Evolutionary conservation across 2,888 invertebrate genomes (phyloP), one percentile per base, ranked within the genome.

Genomic region (Syritta pipiens): DNA sequence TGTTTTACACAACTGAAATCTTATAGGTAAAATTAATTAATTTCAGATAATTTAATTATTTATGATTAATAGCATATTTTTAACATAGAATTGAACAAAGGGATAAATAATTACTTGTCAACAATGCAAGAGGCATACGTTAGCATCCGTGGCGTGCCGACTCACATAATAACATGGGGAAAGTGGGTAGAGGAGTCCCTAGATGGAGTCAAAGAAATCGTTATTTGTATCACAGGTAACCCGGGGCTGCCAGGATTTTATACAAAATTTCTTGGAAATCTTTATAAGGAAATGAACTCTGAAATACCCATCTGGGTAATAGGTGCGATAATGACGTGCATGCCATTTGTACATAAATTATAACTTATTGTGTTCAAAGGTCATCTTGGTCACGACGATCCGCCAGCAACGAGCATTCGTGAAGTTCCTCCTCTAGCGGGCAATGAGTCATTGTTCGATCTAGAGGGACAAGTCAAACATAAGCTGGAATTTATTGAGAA

Each of bases 221-320:
- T 96, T 40, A 84, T 97, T 42, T 91, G 94, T 81, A 92, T 97
- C 81, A 93, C 96, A 20, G 97, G 97, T 24, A 97, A 97, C 90
- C 97, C 97, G 5, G 97, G 97, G 1, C 86, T 96, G 19, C 92
- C 94, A 0, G 93, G 93, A 69, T 97, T 94, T 88, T 97, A 97
- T 84, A 91, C 91, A 28, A 91, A 92, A 83, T 97, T 97, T 87
- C 91, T 94, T 81, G 89, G 91, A 40, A 89, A 90, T 24, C 83
- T 97, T 4, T 90, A 95, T 86, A 88, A 90, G 77, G 90, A 90
- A 60, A 89, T 94, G 26, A 90, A 84, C 14, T 68, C 82, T 19
- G 83, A 86, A 59, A 89, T 93, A 68, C 94, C 97, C 4, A 92
- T 97, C 2, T 96, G 96, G 94, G 91, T 94, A 28, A 89, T 97